These are phyloP conservation scores for Drosophila flavopinicola DNA, from an alignment of 2,888 invertebrate species.

Conservation along the genomic window DNA sequence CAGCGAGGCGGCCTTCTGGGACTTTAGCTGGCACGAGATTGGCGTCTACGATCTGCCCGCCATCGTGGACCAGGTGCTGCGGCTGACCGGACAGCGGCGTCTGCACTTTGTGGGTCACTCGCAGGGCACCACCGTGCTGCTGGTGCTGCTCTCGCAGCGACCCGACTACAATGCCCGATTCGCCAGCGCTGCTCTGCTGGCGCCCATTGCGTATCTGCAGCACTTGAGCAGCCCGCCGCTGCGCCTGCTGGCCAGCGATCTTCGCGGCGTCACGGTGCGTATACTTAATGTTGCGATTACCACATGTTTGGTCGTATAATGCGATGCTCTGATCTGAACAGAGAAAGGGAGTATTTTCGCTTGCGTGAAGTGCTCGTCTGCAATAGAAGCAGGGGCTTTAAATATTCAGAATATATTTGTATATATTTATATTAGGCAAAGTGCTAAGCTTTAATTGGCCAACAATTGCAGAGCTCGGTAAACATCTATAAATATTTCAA, in stretches of 20 bases:
- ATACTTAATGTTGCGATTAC: conserved; percentile 36
- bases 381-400: too few relatives aligned
- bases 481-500: too few relatives aligned
- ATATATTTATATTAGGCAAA: too few relatives aligned
- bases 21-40: conserved; percentile 83
- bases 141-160: conserved; percentile 78
- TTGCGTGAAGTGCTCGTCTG: too few relatives aligned
- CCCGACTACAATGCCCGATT: conserved; percentile 79
- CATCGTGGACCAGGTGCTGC: conserved; percentile 76
- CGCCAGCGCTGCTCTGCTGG: conserved; percentile 71
- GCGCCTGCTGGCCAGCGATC: conserved; percentile 68
- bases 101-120: conserved; percentile 82
- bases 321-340: too few relatives aligned
- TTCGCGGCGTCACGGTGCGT: conserved; percentile 70
- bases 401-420: too few relatives aligned
- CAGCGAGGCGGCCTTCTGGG: conserved; percentile 76
- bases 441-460: too few relatives aligned
- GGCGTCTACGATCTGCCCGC: conserved; percentile 81
- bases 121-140: conserved; percentile 80
- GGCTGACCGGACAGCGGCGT: conserved; percentile 65
- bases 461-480: too few relatives aligned
- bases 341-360: too few relatives aligned
- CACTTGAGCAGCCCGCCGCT: conserved; percentile 77
- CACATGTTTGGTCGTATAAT: not conserved
- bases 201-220: conserved; percentile 78